A percentile compares a stretch with the other conserved stretches of the same genome.
These are phyloP conservation scores for Sclerurus mexicanus DNA, from an alignment of 2,113 vertebrate genomes.

Conservation along the genomic window DNA sequence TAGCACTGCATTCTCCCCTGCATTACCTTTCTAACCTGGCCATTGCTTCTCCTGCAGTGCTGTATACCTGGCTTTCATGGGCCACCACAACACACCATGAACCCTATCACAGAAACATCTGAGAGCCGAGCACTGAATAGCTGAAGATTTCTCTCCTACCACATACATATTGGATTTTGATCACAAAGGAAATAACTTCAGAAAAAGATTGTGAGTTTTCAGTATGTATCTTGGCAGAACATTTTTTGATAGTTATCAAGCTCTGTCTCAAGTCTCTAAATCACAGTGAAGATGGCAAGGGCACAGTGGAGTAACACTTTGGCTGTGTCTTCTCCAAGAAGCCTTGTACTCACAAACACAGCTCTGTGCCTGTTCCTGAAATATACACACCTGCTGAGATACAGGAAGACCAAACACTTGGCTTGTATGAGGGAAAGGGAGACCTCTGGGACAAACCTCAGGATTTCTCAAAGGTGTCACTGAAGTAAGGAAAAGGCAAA, in stretches of 20 bases:
- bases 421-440: background rate
- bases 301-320: background rate
- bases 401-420: background rate
- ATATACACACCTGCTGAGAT: background rate
- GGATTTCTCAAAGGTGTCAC: background rate
- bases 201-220: background rate
- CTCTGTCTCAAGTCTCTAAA: background rate
- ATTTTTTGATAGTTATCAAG: background rate
- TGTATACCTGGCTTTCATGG: rapidly evolving
- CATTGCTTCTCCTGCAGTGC: background rate
- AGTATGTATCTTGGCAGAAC: background rate
- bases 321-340: background rate
- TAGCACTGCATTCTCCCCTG: background rate
- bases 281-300: background rate
- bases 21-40: background rate
- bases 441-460: background rate
- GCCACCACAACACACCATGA: background rate
- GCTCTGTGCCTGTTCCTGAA: background rate
- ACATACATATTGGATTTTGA: background rate
- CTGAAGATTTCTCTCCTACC: background rate
- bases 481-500: background rate
- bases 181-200: background rate
- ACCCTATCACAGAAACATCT: background rate
- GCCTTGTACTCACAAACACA: background rate
- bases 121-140: background rate